Conservation (phyloP, 92 coral and sea anemone genomes). For the Metridium senile region DNA sequence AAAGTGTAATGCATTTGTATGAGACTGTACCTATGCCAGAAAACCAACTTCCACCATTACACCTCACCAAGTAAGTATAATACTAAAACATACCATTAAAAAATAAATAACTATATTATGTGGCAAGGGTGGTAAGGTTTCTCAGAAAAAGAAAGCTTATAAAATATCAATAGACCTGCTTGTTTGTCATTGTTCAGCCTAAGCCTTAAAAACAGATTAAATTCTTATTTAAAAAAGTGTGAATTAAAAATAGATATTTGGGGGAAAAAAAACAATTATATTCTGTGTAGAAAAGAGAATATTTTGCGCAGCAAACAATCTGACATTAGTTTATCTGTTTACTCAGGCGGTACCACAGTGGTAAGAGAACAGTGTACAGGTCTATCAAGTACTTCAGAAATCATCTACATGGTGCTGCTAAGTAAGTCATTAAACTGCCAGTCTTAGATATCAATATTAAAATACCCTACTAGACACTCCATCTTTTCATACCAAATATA, state of each 20-base stretch:
- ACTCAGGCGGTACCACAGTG: slow-evolving; percentile 60
- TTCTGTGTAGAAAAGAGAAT: not conserved
- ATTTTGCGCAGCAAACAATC: not conserved
- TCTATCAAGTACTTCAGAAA: slow-evolving; percentile 66
- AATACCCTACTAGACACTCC: too few species aligned
- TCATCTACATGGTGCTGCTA: slow-evolving; percentile 80
- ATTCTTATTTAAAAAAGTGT: too few species aligned
- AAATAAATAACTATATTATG: not conserved
- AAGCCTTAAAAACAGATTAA: too few species aligned
- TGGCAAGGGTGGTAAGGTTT: not conserved
- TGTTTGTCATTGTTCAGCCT: too few species aligned
- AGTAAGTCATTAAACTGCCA: slow-evolving; percentile 47
- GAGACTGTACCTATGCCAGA: slow-evolving; percentile 71
- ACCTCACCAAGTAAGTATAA: slow-evolving; percentile 71
- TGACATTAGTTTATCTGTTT: not conserved
- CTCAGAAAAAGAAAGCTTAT: not conserved
- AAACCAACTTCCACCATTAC: slow-evolving; percentile 68
- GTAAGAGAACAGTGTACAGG: slow-evolving; percentile 81
- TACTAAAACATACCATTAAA: not conserved
- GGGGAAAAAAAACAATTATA: too few species aligned
- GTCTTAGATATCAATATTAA: not conserved
- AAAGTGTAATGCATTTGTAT: slow-evolving; percentile 68
- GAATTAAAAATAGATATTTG: too few species aligned
- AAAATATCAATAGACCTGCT: too few species aligned
- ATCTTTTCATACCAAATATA: too few species aligned